Evolutionary conservation across 92 coral and sea anemone species (phyloP), one percentile per base, ranked within the genome.

Genomic region (Epizoanthus rinbou): DNA sequence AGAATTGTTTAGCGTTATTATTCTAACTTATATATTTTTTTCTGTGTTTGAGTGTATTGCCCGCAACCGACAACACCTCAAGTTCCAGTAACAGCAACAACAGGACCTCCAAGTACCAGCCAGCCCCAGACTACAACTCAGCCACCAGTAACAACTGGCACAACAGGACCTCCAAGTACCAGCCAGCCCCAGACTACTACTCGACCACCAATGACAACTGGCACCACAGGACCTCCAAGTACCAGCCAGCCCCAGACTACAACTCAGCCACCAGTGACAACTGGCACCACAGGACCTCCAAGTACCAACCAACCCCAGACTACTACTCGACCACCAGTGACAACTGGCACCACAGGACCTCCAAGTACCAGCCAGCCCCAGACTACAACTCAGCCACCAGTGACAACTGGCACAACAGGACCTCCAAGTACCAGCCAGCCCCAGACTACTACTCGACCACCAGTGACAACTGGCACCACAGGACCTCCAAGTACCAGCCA

Each of bases 341-440:
- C 41, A 76, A 64, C 82, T 25, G 60, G 67, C 57, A 76, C 82
- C 19, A 54, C 72, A 21, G 39, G 1, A 8, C 54, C 24, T 28
- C 47, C 72, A 14, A 31, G 43, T 9, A 81, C 59, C 17, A 68
- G 65, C 57, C 75, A 67, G 54, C 37, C 43, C 71, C 80, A 64
- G 18, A 83, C 86, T 5, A 82, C 89, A 5, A 67, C 85, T 33
- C 58, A 53, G 56, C 35, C 47, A 83, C 80, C 80, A 11, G 25
- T 72, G 41, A 60, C 84, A 18, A 33, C 70, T 24, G 39, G 18
- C 8, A 65, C 70, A 0, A 65, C 70, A 5, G 35, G 8, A 24
- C 45, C 31, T 16, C 43, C 70, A 8, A 47, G 53, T 47, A 47
- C 53, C 35, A 33, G n/a, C 35, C 45, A 14, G 18, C 70, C 70